phyloP scores from a whole-genome alignment of 1,140 invertebrate species.

The Apocrypta bakeri region DNA sequence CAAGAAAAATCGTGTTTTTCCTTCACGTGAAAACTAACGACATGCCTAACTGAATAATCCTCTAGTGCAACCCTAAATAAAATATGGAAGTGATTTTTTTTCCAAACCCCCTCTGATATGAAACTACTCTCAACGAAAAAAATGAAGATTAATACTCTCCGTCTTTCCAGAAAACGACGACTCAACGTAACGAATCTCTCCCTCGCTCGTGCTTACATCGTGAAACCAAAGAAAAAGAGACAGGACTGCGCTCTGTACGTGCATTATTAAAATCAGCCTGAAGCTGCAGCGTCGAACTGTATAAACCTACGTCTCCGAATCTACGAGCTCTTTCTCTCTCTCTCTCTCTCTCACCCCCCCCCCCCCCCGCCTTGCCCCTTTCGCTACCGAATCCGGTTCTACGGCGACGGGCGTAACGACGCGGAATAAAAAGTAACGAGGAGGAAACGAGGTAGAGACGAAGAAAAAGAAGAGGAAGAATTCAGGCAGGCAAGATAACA shows the following conservation, averaged over 20 bases:
- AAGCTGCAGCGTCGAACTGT: constrained; percentile 15
- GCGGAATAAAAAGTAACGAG: constrained; percentile 46
- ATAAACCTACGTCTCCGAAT: constrained; percentile 22
- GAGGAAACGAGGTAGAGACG: constrained; percentile 32
- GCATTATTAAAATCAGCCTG: constrained; percentile 47
- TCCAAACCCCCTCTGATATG: not conserved
- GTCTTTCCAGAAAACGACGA: not conserved
- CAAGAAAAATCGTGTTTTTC: no score
- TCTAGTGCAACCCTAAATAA: not conserved
- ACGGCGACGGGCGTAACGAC: constrained; percentile 32
- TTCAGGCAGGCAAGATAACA: constrained; percentile 37
- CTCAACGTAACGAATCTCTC: not conserved
- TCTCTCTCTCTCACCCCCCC: no score
- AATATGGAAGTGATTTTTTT: constrained; percentile 1
- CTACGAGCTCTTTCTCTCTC: not conserved
- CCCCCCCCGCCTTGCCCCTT: no score
- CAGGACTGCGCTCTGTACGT: constrained; percentile 1
- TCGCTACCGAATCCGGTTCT: constrained; percentile 29
- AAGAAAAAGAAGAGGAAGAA: constrained; percentile 40
- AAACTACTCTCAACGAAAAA: constrained; percentile 5
- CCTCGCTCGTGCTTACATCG: not conserved
- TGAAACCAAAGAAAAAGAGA: not conserved
- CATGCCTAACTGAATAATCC: not conserved
- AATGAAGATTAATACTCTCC: constrained; percentile 28
- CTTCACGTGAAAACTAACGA: no score